Evolutionary conservation across 2,888 invertebrate genomes (phyloP), one percentile per base, ranked within the genome.

Genomic region (Leptopilina myrica): DNA sequence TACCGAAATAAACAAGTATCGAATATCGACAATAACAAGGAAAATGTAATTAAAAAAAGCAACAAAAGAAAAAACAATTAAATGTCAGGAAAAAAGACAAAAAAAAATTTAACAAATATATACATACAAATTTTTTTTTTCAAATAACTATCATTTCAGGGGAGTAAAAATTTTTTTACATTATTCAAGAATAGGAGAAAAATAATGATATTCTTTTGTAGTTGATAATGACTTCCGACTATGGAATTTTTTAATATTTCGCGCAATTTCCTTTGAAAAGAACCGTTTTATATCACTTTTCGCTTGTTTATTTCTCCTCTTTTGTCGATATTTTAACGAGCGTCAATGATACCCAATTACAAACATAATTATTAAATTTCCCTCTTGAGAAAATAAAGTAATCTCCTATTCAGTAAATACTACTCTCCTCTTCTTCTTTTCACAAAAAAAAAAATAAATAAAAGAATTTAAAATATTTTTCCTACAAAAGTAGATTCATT

Each of bases 251-350:
- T 26, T 9, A 73, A 73, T 73, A 73, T 73, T 73, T 11, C 56
- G 53, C 53, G n/a, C 73, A 73, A 73, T 73, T 73, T 73, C 73
- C 73, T 73, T 73, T 73, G 33, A 33, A 73, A 40, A n/a, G 9
- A 9, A 49, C 4, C 0, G 9, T 56, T 73, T 40, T 14, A 9
- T 15, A 73, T 15, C 73, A 33, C 56, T 40, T 40, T 40, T 73
- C 12, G 15, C 56, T 14, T 59, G 15, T 40, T 56, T 26, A 73
- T 73, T 56, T 73, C n/a, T 33, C 56, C 56, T 9, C 56, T 59
- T 49, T 40, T 11, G 14, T 59, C 53, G 33, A 73, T 73, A 73
- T 73, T 73, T 73, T 73, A 73, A 73, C 40, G 73, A 73, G 56
- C 73, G 14, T 40, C 56, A 56, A 56, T 73, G n/a, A 4, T 49